Evolutionary conservation across 2,888 invertebrate genomes (phyloP).

Genomic region (Xanthorhoe spadicearia): DNA sequence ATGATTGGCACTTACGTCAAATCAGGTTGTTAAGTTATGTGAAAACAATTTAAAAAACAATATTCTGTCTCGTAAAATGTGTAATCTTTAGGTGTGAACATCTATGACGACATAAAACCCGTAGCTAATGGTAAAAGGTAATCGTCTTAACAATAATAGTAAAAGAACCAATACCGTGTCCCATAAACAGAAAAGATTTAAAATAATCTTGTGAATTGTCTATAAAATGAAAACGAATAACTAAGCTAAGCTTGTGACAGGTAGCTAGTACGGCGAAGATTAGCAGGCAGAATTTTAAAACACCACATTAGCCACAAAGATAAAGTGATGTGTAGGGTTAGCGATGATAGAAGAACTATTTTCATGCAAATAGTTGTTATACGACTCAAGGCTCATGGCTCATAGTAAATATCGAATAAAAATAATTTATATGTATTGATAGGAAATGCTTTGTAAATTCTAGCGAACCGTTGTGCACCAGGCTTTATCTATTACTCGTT

Average conservation of each 20-base stretch:
- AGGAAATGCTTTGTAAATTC: conserved; percentile 28
- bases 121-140: conserved; percentile 14
- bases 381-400: too few relatives aligned
- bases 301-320: too few relatives aligned
- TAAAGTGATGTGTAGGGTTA: too few relatives aligned
- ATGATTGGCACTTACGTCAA: conserved; percentile 24
- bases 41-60: conserved; percentile 16
- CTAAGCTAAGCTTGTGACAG: too few relatives aligned
- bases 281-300: neutral
- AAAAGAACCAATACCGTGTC: conserved; percentile 1
- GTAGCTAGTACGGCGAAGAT: too few relatives aligned
- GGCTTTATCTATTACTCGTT: conserved; percentile 58
- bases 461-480: conserved; percentile 28
- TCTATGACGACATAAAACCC: conserved; percentile 18
- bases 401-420: conserved; percentile 13
- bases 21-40: conserved; percentile 8
- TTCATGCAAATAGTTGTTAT: too few relatives aligned
- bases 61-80: conserved; percentile 11
- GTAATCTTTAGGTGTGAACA: conserved; percentile 28
- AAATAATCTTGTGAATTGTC: conserved; percentile 3
- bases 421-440: conserved; percentile 22
- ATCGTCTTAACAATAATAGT: conserved; percentile 14
- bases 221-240: neutral
- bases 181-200: conserved; percentile 8
- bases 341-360: too few relatives aligned